A percentile compares a stretch with the other conserved stretches of the same genome.
These are phyloP conservation scores for Nebria ingens DNA, from an alignment of 1,140 invertebrate genomes.

Conservation along the genomic window DNA sequence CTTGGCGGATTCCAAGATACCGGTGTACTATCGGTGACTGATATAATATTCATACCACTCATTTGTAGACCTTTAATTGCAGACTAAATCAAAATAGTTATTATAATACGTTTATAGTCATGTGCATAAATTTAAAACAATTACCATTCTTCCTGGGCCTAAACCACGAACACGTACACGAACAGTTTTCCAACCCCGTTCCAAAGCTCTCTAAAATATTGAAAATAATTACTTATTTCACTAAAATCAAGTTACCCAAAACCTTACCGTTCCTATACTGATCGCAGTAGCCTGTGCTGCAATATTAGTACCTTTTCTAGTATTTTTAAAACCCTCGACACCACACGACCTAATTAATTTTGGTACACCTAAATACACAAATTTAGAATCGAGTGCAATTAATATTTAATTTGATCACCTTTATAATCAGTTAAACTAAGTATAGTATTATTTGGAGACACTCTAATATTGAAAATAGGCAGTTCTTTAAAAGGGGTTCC, in stretches of 20 bases:
- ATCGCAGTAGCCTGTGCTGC: conserved; percentile 89
- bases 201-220: conserved; percentile 60
- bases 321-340: conserved; percentile 89
- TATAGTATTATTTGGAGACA: conserved; percentile 80
- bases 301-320: conserved; percentile 89
- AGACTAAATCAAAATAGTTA: conserved; percentile 49
- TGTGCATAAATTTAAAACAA: conserved; percentile 18
- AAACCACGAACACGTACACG: conserved; percentile 67
- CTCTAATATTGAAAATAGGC: conserved; percentile 71
- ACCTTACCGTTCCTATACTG: conserved; percentile 55
- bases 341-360: conserved; percentile 63
- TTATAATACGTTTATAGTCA: conserved; percentile 15
- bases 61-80: conserved; percentile 89
- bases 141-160: conserved; percentile 79
- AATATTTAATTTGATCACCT: conserved; percentile 40
- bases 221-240: conserved; percentile 14
- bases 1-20: conserved; percentile 68
- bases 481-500: conserved; percentile 67
- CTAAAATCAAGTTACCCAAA: not conserved
- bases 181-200: conserved; percentile 60
- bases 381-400: conserved; percentile 12
- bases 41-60: conserved; percentile 78
- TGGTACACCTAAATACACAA: conserved; percentile 37
- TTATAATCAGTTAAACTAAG: conserved; percentile 58
- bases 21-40: conserved; percentile 78